Evolutionary conservation across 2,888 invertebrate species (phyloP), one percentile per base, ranked within the genome.

Genomic region (Neelides folsomi): DNA sequence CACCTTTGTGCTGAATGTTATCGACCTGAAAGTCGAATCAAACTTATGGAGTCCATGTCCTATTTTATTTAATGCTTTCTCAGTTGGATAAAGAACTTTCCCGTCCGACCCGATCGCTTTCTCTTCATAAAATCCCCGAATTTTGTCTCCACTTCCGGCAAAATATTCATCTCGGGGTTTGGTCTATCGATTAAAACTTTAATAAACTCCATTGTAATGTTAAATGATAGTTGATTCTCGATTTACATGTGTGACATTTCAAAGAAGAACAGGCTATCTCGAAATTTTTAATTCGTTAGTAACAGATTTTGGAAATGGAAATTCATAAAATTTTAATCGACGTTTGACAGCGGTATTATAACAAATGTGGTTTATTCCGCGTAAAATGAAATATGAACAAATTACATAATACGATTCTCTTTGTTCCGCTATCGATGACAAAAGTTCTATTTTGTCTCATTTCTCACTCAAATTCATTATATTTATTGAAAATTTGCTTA

Each of bases 71-170:
- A 88, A 69, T 2, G 83, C 78, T 20, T 79, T 66, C 51, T 69
- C 66, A 55, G 71, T 71, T 53, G 81, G 80, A 1, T 85, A 82
- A 65, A 77, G 71, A 1, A 87, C 71, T 48, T 79, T 77, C n/a
- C 87, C 90, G 48, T 83, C 76, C 0, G 77, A 73, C 49, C 81
- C 83, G 6, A 93, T 59, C 0, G 89, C 88, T 4, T 80, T 82
- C 8, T 79, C 76, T 73, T 98, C 97, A 68, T 84, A 93, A 72
- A 98, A 98, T 67, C 80, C 85, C 46, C 88, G 76, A 40, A 97
- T 83, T 71, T 92, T 94, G 68, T 94, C 87, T 19, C 83, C 86
- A 66, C 94, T 94, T 47, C 87, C 83, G 59, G 95, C 66, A 68
- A 97, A 97, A 70, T 95, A 95, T 9, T 72, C 73, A 63, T 88